Evolutionary conservation across 1,140 invertebrate genomes (phyloP), one percentile per base, ranked within the genome.

Genomic region (Drosophila ambigua): DNA sequence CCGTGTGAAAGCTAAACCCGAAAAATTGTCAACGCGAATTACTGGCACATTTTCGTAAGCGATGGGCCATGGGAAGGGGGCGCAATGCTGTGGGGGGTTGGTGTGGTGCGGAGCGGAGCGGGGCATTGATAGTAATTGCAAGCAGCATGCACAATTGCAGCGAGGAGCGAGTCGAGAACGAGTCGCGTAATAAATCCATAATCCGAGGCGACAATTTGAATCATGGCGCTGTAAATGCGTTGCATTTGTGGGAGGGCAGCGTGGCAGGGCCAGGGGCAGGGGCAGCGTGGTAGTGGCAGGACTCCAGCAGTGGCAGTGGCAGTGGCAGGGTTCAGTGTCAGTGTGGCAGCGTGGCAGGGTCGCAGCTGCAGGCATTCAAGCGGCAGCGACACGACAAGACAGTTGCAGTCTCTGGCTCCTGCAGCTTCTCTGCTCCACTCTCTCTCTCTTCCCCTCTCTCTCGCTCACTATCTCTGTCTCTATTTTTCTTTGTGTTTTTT

Each of bases 121-220:
- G 20, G 39, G 28, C 80, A 80, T 66, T 85, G 81, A 87, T 87
- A 85, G 82, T 85, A 87, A 85, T 85, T 85, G 82, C 83, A 45
- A 75, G 66, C 83, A 85, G 74, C 82, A 87, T 88, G 82, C 83
- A 87, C 82, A 82, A 88, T 88, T 85, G 82, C 82, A 85, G 81
- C 75, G 55, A 73, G 73, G 68, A 77, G 72, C 72, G 49, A 77
- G 81, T 7, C 31, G 35, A 39, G 35, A 85, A 75, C 74, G 82
- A 85, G 82, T 78, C 77, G 82, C 83, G 83, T 82, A 87, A 87
- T 88, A 87, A 88, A 87, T 88, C 83, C 83, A 87, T 88, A 87
- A 87, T 88, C 83, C 83, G 59, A 87, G 79, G 83, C 83, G 83
- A 83, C 83, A 87, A 87, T 87, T 87, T 88, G 83, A 87, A 87